phyloP scores from a whole-genome alignment of 1,140 invertebrate species.

The Macrocentrus cingulum region DNA sequence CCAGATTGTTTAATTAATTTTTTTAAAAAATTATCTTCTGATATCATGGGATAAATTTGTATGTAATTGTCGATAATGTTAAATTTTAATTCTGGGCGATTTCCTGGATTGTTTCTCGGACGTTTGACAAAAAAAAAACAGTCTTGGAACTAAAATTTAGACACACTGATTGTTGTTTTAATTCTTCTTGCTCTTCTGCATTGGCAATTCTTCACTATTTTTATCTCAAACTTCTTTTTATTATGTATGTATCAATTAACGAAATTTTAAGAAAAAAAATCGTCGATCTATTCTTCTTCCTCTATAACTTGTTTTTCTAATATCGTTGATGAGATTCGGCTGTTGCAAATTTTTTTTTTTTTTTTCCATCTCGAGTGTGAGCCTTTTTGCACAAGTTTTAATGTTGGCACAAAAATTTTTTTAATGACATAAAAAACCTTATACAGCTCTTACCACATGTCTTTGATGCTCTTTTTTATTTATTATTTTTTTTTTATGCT shows the following conservation, averaged over 20 bases:
- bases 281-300: not conserved
- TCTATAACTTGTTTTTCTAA: constrained; percentile 2
- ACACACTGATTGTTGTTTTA: not conserved
- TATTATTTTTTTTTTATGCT: not conserved
- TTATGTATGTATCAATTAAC: not conserved
- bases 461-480: not conserved
- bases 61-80: no score
- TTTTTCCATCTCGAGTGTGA: not conserved
- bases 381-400: not conserved
- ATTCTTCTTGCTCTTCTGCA: not conserved
- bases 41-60: no score
- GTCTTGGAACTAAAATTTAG: not conserved
- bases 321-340: not conserved
- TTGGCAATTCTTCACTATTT: not conserved
- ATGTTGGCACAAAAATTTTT: not conserved
- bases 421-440: not conserved
- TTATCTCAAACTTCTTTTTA: not conserved
- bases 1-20: no score
- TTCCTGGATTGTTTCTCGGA: not conserved
- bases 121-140: no score
- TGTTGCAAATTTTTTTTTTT: no score
- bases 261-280: not conserved
- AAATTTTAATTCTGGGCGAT: no score
- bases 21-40: no score
- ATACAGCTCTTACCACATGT: not conserved